Evolutionary conservation across 2,888 invertebrate genomes (phyloP).

Genomic region (Lochmaea crataegi): DNA sequence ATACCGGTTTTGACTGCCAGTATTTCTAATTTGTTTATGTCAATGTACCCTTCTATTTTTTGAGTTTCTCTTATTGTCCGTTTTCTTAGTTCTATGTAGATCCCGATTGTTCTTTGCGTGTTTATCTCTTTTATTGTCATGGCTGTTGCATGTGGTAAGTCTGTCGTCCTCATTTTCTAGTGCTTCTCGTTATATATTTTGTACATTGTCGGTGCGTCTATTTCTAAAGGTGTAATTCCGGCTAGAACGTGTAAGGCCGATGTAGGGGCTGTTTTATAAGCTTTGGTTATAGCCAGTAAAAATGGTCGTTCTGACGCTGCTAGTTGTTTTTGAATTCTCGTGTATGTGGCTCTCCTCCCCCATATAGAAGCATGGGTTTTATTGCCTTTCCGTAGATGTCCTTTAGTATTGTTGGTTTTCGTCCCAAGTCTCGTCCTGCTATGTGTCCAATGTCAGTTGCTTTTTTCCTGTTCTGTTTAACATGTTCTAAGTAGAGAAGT

Average conservation of each 20-base stretch:
- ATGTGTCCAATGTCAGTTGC: neutral
- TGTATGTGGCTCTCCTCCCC: slow-evolving; percentile 36
- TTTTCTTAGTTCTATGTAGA: no score
- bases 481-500: no score
- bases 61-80: no score
- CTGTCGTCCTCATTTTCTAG: neutral
- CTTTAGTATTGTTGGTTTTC: neutral
- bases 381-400: no score
- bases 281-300: slow-evolving; percentile 32
- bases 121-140: neutral
- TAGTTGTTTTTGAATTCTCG: slow-evolving; percentile 36
- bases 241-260: neutral
- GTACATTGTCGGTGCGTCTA: neutral
- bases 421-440: neutral
- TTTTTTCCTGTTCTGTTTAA: no score
- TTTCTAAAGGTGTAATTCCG: neutral
- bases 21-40: no score
- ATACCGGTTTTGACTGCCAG: no score
- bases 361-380: slow-evolving; percentile 31
- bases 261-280: neutral
- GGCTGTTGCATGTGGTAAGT: neutral
- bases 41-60: no score
- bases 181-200: neutral
- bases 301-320: slow-evolving; percentile 41
- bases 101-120: neutral